Base-by-base conservation (phyloP, 2,113 vertebrate genomes). In the Gallinago jamesoni region DNA sequence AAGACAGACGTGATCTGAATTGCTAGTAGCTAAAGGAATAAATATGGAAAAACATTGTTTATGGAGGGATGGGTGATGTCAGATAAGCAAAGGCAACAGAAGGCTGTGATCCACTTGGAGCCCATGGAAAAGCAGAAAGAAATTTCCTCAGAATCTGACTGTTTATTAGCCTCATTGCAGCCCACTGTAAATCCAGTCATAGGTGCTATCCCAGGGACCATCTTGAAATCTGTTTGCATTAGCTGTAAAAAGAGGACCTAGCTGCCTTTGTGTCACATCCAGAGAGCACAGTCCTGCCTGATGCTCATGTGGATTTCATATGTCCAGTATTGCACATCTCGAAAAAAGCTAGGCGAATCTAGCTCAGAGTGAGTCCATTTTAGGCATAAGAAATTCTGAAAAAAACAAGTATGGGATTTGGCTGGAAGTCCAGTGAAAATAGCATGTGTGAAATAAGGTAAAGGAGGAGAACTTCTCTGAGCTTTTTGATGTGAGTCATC, bases 1-100 rank as follows among this genome's bases (percentile, higher is more conserved):
- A 96, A 87, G 60, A 39, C 35, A 94, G 55, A n/a, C 8, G 4
- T 83, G 50, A 79, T 74, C 35, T 94, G 80, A 96, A 81, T 84
- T 70, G 3, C 13, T 84, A 89, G 28, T 23, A 64, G 31, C 20
- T 76, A 35, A 94, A 94, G 66, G 14, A 91, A 39, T 55, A 96
- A 90, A 84, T 68, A 64, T 21, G 59, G n/a, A 84, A 45, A 82
- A 73, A 43, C 4, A 35, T 56, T 70, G 6, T 50, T 89, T 81
- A 52, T 78, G 39, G 30, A 89, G 10, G 10, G 35, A 47, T 39
- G 17, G 6, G 16, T 23, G 25, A 39, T 84, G 10, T 43, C 35
- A 56, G 15, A 74, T 70, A 4, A 85, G 33, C 57, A 94, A 79
- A 63, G 18, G 10, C 9, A 84, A 33, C 9, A 63, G 52, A 17